Evolutionary conservation across 2,113 vertebrate species (phyloP), one percentile per base, ranked within the genome.

Genomic region (Cacatua alba): DNA sequence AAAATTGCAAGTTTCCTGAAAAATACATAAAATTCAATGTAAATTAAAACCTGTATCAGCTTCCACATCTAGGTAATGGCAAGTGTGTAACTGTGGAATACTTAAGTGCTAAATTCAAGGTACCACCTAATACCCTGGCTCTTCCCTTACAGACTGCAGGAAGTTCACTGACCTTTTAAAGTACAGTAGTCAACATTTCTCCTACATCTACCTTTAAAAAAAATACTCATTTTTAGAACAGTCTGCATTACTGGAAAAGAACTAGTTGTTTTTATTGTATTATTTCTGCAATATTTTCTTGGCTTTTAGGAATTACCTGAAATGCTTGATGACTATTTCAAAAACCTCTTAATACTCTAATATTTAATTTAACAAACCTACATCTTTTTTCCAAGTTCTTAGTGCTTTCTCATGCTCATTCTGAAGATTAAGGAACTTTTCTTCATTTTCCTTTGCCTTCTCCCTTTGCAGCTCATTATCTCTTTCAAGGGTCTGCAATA

Each of bases 401-500:
- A 97, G 96, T 96, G 98, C 97, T 82, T 98, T 97, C 70, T 98
- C 90, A 19, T 97, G 98, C 97, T 98, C 98, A 96, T 98, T 98
- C 97, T 97, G 98, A 97, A 99, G 98, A 96, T 95, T 98, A 95
- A 97, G 97, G 98, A 98, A 98, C 97, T 98, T 98, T 97, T 99
- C 98, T 98, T 99, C 98, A 98, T 98, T 97, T 97, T 98, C 98
- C 96, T 98, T 98, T 97, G 98, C 98, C 97, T 98, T 99, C 98
- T 98, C 98, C 98, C 96, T 98, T 98, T 98, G 98, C 97, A 98
- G 98, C 98, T 99, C 98, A 97, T 99, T 99, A 98, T 99, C 99
- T 98, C 98, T 98, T 98, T 99, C 98, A 98, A 99, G 99, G 97
- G 97, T 98, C 99, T 99, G 99, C 98, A 98, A 98, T 99, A 99